Percentiles rank a stretch among this genome's conserved stretches.
phyloP scores from a whole-genome alignment of 2,113 vertebrate genomes.

The Corynorhinus townsendii region DNA sequence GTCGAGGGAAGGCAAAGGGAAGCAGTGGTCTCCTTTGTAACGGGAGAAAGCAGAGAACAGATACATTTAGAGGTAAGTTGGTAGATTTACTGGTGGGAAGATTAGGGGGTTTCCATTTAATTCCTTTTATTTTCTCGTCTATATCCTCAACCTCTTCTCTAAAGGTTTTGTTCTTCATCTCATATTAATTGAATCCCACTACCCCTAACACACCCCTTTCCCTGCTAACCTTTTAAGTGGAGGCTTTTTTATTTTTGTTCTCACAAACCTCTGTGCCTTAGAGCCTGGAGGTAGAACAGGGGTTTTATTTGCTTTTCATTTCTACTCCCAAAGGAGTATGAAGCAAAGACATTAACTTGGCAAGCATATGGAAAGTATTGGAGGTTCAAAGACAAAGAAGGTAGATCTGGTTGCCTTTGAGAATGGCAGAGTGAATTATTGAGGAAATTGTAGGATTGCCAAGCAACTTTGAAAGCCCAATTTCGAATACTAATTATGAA shows the following conservation, averaged over 20 bases:
- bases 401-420: neutral
- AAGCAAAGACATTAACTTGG: neutral
- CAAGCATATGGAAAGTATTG: neutral
- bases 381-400: neutral
- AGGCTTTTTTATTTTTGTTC: neutral
- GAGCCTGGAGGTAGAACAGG: neutral
- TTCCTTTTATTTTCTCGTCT: slow-evolving; percentile 19
- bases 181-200: neutral
- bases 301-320: neutral
- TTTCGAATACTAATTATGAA: neutral
- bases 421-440: neutral
- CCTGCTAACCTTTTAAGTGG: neutral
- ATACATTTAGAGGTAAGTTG: neutral
- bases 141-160: neutral
- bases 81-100: neutral
- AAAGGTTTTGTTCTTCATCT: neutral
- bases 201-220: neutral
- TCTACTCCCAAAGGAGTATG: neutral
- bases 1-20: too few species aligned
- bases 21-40: neutral
- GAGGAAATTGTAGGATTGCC: neutral
- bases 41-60: neutral
- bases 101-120: slow-evolving; percentile 37
- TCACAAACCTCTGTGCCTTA: neutral
- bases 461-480: neutral